Evolutionary conservation across 2,888 invertebrate genomes (phyloP).

Genomic region (Miltochrista miniata): DNA sequence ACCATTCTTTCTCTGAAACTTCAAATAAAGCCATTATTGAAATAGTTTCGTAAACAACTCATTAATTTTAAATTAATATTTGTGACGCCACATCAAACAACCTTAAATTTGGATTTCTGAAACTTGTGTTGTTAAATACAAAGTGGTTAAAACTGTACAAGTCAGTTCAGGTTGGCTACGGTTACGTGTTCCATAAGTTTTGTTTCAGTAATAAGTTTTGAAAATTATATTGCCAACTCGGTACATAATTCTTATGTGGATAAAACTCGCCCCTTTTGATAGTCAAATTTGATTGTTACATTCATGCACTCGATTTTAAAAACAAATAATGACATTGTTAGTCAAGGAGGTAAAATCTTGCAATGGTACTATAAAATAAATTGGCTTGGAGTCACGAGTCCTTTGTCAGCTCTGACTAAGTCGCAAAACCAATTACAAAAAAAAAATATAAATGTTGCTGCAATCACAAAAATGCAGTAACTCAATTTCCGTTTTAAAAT

Average conservation of each 20-base stretch:
- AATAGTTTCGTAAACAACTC: constrained; percentile 26
- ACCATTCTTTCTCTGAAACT: constrained; percentile 9
- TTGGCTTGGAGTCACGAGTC: too few species aligned
- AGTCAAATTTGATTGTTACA: too few species aligned
- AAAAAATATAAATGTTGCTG: constrained; percentile 5
- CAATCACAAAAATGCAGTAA: background rate
- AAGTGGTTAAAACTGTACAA: constrained; percentile 27
- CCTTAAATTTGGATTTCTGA: constrained; percentile 32
- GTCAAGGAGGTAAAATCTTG: too few species aligned
- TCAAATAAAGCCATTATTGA: constrained; percentile 15
- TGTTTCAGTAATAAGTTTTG: constrained; percentile 11
- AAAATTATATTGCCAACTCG: too few species aligned
- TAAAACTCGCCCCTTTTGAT: too few species aligned
- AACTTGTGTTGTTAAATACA: constrained; percentile 39
- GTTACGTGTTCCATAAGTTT: constrained; percentile 8
- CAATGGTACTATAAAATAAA: too few species aligned
- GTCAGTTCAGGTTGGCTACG: too few species aligned
- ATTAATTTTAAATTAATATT: constrained; percentile 35
- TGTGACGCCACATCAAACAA: constrained; percentile 52
- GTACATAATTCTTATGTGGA: too few species aligned
- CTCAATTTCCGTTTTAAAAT: background rate
- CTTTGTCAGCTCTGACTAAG: too few species aligned
- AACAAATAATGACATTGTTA: too few species aligned
- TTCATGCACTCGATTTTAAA: too few species aligned
- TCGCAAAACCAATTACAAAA: too few species aligned